These are phyloP conservation scores for Phyllotis vaccarum DNA, from an alignment of 2,797 vertebrate genomes.

Conservation along the genomic window DNA sequence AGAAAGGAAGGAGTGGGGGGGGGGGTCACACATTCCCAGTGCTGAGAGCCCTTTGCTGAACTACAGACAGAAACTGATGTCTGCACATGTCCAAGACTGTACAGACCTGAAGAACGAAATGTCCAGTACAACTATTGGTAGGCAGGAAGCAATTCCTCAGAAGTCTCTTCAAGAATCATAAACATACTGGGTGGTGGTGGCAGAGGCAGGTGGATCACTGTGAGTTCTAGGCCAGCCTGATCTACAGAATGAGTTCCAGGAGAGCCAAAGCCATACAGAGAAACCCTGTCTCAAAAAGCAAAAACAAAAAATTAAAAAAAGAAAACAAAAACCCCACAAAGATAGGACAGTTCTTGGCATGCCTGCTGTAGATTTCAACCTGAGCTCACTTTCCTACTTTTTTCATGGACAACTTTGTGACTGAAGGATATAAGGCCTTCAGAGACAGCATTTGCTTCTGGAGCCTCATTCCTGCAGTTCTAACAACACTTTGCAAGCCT, in stretches of 20 bases:
- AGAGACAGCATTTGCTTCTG: not conserved
- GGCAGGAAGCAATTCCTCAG: not conserved
- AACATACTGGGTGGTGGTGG: not conserved
- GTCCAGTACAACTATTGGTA: not conserved
- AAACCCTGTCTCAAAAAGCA: not conserved
- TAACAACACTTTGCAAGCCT: not conserved
- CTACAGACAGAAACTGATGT: not conserved
- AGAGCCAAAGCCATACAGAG: not conserved
- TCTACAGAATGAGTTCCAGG: not conserved
- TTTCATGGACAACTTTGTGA: not conserved
- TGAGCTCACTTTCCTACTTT: not conserved
- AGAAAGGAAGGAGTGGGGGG: not conserved
- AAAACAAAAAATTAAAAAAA: no score
- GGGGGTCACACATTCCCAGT: not conserved
- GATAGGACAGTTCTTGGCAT: no score
- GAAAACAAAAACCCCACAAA: not conserved
- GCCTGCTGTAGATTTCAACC: not conserved
- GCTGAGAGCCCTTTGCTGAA: not conserved
- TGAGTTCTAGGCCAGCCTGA: not conserved
- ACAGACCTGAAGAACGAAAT: not conserved
- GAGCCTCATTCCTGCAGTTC: not conserved
- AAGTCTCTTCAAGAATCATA: not conserved
- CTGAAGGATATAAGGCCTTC: not conserved
- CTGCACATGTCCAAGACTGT: not conserved
- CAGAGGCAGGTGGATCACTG: not conserved